These are phyloP conservation scores for Rattus norvegicus DNA, from an alignment of 2,113 vertebrate genomes.

Conservation along the genomic window GRCr8 NC_086026.1:98170501-98171000, in stretches of 20 bases:
- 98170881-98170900: neutral
- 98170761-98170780: neutral
- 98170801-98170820: neutral
- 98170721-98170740: neutral
- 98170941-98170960: neutral
- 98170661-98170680: neutral
- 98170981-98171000: neutral
- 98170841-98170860: neutral
- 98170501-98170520: neutral
- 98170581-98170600: neutral
- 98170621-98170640: neutral
- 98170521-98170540: neutral
- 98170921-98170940: neutral
- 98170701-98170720: neutral
- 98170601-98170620: neutral
- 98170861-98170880: neutral
- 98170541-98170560: neutral
- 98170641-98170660: neutral
- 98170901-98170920: neutral
- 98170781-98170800: neutral
- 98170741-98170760: neutral
- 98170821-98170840: neutral
- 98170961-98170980: neutral
- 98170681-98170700: neutral
- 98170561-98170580: neutral